Percentiles rank a stretch among this genome's conserved stretches.
These are phyloP conservation scores for Himalopsyche kuldschensis DNA, from an alignment of 2,888 invertebrate genomes.

Conservation along the genomic window DNA sequence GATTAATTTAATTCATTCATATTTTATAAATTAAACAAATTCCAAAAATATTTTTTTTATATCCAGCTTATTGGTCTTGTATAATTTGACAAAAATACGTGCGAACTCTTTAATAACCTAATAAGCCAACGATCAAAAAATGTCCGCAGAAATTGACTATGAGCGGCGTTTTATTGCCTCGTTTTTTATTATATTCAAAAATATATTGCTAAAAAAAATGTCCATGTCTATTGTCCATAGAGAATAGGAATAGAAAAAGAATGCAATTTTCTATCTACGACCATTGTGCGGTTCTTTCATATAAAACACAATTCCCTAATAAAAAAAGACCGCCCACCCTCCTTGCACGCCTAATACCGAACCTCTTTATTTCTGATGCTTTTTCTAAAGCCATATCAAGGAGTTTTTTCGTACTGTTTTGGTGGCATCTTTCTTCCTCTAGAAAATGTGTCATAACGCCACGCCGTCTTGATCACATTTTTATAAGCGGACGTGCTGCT, in stretches of 20 bases:
- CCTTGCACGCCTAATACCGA: slow-evolving; percentile 26
- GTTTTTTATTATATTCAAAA: neutral
- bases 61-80: too few species aligned
- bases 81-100: too few species aligned
- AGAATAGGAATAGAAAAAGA: neutral
- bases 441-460: neutral
- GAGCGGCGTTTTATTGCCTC: neutral
- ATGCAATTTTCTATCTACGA: slow-evolving; percentile 32
- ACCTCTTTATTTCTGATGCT: slow-evolving; percentile 34
- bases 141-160: neutral
- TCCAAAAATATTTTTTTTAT: too few species aligned
- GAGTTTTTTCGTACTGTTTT: slow-evolving; percentile 27
- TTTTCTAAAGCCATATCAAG: slow-evolving; percentile 33
- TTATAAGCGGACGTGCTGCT: neutral
- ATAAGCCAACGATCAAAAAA: neutral
- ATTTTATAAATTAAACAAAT: too few species aligned
- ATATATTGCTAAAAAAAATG: neutral
- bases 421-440: neutral
- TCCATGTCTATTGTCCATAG: neutral
- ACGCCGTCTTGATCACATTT: neutral
- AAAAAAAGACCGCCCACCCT: slow-evolving; percentile 15
- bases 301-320: slow-evolving; percentile 28
- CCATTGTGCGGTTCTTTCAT: slow-evolving; percentile 21
- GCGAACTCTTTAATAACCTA: too few species aligned
- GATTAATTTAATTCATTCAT: too few species aligned